Percentiles rank a stretch among this genome's conserved stretches.
These are phyloP conservation scores for Branchellion lobata DNA, from an alignment of 2,888 invertebrate genomes.

Conservation along the genomic window DNA sequence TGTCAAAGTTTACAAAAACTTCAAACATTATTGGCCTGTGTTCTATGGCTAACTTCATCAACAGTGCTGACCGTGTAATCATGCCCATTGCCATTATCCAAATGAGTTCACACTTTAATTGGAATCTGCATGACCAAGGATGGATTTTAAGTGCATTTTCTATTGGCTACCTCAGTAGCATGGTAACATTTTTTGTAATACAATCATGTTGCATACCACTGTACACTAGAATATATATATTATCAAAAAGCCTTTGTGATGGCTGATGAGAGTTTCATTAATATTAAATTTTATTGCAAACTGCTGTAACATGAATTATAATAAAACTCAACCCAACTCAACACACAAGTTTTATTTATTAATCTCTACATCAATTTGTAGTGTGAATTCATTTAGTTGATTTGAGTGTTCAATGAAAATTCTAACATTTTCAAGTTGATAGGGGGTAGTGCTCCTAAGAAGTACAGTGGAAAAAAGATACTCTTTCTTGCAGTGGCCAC, in stretches of 20 bases:
- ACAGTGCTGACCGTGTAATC: slow-evolving; percentile 75
- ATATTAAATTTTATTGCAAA: not conserved
- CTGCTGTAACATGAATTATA: not conserved
- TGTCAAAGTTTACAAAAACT: slow-evolving; percentile 56
- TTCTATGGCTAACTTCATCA: slow-evolving; percentile 75
- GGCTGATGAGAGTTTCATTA: not conserved
- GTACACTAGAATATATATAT: no score
- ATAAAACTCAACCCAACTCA: no score
- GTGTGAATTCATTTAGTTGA: no score
- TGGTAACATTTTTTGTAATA: slow-evolving; percentile 65
- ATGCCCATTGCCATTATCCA: slow-evolving; percentile 77
- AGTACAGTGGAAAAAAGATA: slow-evolving; percentile 72
- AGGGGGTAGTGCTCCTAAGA: slow-evolving; percentile 72
- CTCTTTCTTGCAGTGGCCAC: slow-evolving; percentile 71
- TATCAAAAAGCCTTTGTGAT: not conserved
- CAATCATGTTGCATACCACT: not conserved
- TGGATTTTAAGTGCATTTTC: slow-evolving; percentile 77
- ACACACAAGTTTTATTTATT: no score
- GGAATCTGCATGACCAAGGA: slow-evolving; percentile 73
- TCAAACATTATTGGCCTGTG: slow-evolving; percentile 68
- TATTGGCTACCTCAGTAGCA: slow-evolving; percentile 75
- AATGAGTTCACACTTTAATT: slow-evolving; percentile 73
- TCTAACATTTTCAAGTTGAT: slow-evolving; percentile 63
- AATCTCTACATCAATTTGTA: no score
- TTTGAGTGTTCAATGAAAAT: no score